A percentile compares a stretch with the other conserved stretches of the same genome.
These are phyloP conservation scores for Goniozus legneri DNA, from an alignment of 1,140 invertebrate species.

Conservation along the genomic window DNA sequence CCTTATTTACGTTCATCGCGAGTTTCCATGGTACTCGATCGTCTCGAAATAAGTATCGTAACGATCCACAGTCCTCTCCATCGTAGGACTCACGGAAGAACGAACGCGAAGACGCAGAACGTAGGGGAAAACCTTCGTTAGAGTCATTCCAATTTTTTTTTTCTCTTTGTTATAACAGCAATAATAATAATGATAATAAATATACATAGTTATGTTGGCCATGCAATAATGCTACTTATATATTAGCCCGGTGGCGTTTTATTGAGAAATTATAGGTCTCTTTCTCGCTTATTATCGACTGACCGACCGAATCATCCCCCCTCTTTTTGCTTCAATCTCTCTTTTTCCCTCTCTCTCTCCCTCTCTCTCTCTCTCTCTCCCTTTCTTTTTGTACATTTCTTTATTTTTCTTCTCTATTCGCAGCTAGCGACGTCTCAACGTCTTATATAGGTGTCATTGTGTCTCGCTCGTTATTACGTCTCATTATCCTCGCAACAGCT, in stretches of 20 bases:
- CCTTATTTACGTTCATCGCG: too few species aligned
- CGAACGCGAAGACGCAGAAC: constrained; percentile 37
- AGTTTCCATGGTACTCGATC: too few species aligned
- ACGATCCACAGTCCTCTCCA: too few species aligned
- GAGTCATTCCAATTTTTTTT: constrained; percentile 14
- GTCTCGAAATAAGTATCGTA: too few species aligned
- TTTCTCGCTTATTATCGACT: constrained; percentile 27
- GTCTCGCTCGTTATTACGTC: neutral
- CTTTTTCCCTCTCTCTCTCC: constrained; percentile 16
- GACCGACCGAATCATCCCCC: constrained; percentile 37
- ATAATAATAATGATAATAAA: constrained; percentile 3
- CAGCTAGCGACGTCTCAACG: too few species aligned
- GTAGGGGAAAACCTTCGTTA: constrained; percentile 29
- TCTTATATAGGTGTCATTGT: too few species aligned
- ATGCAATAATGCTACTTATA: constrained; percentile 33
- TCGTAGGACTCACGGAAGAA: too few species aligned
- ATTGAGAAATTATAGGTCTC: constrained; percentile 48
- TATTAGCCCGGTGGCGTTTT: constrained; percentile 51
- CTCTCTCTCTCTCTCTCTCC: constrained; percentile 10
- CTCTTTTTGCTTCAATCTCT: constrained; percentile 52
- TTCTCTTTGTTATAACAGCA: too few species aligned
- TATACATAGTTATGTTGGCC: constrained; percentile 27
- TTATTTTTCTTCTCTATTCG: too few species aligned
- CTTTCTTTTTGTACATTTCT: constrained; percentile 1
- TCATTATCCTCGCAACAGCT: too few species aligned